phyloP scores from a whole-genome alignment of 1,140 invertebrate species.

The Caerostris extrusa region DNA sequence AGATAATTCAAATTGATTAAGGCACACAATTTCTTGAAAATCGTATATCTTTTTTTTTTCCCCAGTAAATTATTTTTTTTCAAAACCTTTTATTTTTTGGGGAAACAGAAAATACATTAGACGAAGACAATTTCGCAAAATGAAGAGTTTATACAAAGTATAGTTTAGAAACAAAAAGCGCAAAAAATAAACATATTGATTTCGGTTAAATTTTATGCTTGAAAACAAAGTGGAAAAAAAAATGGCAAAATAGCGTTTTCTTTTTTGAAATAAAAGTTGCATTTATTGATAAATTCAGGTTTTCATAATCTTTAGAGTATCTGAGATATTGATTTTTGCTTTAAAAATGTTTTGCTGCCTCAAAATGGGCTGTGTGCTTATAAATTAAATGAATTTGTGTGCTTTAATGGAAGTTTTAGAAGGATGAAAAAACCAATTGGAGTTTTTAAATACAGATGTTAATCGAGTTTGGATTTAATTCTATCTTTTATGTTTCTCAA shows the following conservation, averaged over 20 bases:
- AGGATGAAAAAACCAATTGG: not conserved
- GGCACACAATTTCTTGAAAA: not conserved
- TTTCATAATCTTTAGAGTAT: not conserved
- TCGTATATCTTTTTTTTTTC: not conserved
- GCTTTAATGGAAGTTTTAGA: not conserved
- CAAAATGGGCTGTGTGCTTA: not conserved
- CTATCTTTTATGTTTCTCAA: no score
- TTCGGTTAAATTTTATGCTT: not conserved
- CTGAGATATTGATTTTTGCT: conserved; percentile 30
- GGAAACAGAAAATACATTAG: not conserved
- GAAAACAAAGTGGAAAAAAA: not conserved
- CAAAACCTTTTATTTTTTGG: not conserved
- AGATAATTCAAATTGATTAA: conserved; percentile 27
- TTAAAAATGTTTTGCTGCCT: not conserved
- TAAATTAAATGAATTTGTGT: not conserved
- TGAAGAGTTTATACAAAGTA: not conserved
- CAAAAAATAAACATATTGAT: not conserved
- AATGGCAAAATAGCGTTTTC: not conserved
- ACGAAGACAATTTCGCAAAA: not conserved
- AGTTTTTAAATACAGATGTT: conserved; percentile 10
- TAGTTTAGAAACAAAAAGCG: not conserved
- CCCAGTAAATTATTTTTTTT: not conserved
- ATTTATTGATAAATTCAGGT: conserved; percentile 10
- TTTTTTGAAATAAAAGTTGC: not conserved
- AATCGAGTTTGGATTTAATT: not conserved